Conservation (phyloP, 2,113 vertebrate species). For the Embiotoca jacksoni region DNA sequence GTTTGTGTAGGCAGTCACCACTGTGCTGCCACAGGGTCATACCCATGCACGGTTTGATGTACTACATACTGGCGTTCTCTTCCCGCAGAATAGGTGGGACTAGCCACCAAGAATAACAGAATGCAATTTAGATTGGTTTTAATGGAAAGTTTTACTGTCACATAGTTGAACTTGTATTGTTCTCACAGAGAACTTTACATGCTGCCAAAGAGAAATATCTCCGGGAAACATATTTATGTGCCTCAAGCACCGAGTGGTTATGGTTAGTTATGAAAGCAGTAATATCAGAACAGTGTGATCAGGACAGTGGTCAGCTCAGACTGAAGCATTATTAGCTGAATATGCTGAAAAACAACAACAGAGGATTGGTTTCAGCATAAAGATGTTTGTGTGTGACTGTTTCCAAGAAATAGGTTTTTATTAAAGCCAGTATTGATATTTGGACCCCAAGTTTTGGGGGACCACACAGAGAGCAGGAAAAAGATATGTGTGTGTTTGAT, state of each 20-base stretch:
- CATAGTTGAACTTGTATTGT: conserved; percentile 51
- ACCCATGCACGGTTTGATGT: conserved; percentile 45
- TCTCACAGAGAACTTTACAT: conserved; percentile 37
- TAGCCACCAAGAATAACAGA: conserved; percentile 66
- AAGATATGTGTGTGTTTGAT: conserved; percentile 58
- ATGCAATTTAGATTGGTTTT: conserved; percentile 55
- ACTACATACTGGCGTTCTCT: conserved; percentile 25
- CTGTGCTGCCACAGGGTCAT: conserved; percentile 34
- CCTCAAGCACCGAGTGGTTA: conserved; percentile 34
- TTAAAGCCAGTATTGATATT: conserved; percentile 53
- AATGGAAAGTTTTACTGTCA: conserved; percentile 70
- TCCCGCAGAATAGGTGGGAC: conserved; percentile 50
- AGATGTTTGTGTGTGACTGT: conserved; percentile 25
- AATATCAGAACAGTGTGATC: conserved; percentile 47
- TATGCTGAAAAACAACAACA: conserved; percentile 16
- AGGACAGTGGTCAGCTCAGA: conserved; percentile 33
- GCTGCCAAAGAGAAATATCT: conserved; percentile 57
- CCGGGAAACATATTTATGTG: conserved; percentile 48
- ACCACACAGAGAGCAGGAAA: conserved; percentile 74
- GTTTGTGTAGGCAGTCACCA: conserved; percentile 54
- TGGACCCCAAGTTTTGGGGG: conserved; percentile 25
- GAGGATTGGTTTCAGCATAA: conserved; percentile 43
- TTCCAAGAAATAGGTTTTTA: conserved; percentile 65
- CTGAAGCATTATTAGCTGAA: conserved; percentile 38
- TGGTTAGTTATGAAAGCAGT: conserved; percentile 46